Evolutionary conservation across 2,113 vertebrate species (phyloP).

Genomic region (Pterocles gutturalis): DNA sequence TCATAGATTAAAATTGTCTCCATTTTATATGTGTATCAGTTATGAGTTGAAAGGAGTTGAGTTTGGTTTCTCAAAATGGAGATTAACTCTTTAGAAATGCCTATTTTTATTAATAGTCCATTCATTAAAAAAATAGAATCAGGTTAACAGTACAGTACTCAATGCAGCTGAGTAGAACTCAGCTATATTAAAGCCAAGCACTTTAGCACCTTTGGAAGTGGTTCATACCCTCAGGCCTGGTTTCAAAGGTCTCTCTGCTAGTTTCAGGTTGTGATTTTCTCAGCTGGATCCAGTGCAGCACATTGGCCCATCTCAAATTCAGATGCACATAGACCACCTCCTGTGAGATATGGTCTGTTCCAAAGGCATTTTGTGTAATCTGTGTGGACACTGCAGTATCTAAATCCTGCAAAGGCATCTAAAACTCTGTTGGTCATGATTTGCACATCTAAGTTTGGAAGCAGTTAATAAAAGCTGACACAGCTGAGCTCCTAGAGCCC

Average conservation of each 20-base stretch:
- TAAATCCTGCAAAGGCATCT: not conserved
- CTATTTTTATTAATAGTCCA: not conserved
- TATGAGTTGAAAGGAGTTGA: not conserved
- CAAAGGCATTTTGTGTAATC: not conserved
- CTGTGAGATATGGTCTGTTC: not conserved
- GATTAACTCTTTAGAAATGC: not conserved
- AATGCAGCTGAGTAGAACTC: not conserved
- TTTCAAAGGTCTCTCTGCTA: not conserved
- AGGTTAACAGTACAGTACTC: not conserved
- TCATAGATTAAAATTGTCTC: not conserved
- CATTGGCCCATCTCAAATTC: not conserved
- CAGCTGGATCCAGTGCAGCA: not conserved
- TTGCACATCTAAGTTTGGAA: not conserved
- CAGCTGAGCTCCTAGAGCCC: not conserved
- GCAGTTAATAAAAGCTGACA: not conserved
- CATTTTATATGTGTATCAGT: not conserved
- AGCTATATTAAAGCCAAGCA: not conserved
- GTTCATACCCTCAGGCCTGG: not conserved
- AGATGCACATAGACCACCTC: not conserved
- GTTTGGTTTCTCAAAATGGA: not conserved
- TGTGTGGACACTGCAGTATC: not conserved
- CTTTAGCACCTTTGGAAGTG: not conserved
- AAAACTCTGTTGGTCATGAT: not conserved
- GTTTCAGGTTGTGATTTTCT: not conserved
- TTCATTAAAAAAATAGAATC: not conserved